Base-by-base conservation (phyloP, 2,113 vertebrate species). In the Circaetus gallicus region DNA sequence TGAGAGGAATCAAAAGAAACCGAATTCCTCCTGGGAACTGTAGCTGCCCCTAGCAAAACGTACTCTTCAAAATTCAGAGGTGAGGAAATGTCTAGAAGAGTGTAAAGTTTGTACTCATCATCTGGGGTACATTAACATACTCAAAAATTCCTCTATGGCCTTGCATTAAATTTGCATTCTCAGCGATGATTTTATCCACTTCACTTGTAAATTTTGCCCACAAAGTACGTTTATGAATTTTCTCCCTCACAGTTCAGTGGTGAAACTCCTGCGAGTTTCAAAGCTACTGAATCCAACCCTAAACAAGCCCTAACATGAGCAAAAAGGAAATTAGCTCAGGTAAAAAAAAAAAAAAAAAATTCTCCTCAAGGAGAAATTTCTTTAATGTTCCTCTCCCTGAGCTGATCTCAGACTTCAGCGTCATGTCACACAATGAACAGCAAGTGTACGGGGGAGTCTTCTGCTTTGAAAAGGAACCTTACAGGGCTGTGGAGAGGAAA, bases 1-100 rank as follows among this genome's bases (percentile, higher is more conserved):
- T 56, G 61, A 85, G 43, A 85, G 47, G 76, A 95, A 62, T 76
- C 36, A 82, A 67, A 94, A 93, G 67, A 78, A 92, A 71, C 19
- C 0, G 0, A 59, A 55, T 84, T 71, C 32, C 63, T 78, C 69
- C 22, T 1, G 5, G 43, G 34, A 95, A 63, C 9, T 25, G 5
- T 53, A 77, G 56, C 29, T 70, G 86, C 32, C 82, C 61, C 77
- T 59, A 65, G 62, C 34, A 84, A 95, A 95, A 52, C 12, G 28
- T 28, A 16, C 16, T 49, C 11, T 62, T 90, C 52, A 69, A 72
- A 82, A 76, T 76, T 91, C 53, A 80, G 77, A 93, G 40, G 93
- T 82, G 86, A 94, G 70, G 49, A 91, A 89, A 82, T 34, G 13
- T 45, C 62, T 72, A 77, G 62, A 77, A 72, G 89, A 26, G 66